Percentiles rank a stretch among this genome's conserved stretches.
These are phyloP conservation scores for Quiscalus mexicanus DNA, from an alignment of 2,113 vertebrate genomes.

Conservation along the genomic window DNA sequence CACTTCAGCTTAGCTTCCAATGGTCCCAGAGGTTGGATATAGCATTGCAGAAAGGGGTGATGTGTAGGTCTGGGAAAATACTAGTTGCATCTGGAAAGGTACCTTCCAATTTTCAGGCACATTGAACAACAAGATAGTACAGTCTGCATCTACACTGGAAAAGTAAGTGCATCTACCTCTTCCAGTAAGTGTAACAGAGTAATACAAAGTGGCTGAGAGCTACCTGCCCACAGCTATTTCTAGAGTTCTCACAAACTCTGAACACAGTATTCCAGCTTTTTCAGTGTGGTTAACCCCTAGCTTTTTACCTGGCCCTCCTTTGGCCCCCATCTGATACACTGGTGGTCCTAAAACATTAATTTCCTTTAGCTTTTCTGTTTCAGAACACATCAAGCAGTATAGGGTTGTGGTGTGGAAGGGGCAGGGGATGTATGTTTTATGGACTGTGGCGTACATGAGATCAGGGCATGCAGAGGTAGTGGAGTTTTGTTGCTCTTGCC, in stretches of 20 bases:
- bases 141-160: not conserved
- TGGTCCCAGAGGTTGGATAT: not conserved
- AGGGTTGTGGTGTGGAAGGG: not conserved
- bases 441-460: not conserved
- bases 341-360: not conserved
- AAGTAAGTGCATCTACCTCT: not conserved
- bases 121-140: not conserved
- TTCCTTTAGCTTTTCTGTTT: not conserved
- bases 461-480: not conserved
- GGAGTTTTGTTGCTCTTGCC: not conserved
- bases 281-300: not conserved
- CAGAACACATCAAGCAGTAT: not conserved
- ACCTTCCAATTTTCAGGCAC: not conserved
- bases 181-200: not conserved
- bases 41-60: not conserved
- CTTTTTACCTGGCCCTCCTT: not conserved
- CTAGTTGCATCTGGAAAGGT: slow-evolving; percentile 44
- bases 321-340: not conserved
- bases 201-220: not conserved
- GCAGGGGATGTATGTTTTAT: not conserved
- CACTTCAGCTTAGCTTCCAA: not conserved
- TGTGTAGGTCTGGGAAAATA: slow-evolving; percentile 43
- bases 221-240: not conserved
- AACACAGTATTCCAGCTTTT: not conserved
- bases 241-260: not conserved